Base-by-base conservation (phyloP, 2,888 invertebrate species). In the Hirtodrosophila trivittata region DNA sequence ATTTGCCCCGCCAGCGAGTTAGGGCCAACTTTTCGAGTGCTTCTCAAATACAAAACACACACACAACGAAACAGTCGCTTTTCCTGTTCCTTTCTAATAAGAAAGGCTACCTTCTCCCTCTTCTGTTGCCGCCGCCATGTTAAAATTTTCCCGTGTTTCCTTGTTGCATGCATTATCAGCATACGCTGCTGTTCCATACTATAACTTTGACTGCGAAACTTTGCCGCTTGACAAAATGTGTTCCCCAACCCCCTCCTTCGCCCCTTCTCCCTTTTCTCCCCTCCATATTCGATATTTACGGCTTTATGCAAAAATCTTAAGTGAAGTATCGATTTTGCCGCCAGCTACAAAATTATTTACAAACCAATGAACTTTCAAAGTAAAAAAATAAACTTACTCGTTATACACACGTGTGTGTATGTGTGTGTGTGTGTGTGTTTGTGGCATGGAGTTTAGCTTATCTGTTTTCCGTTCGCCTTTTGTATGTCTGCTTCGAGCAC, bases 251-350 rank as follows among this genome's bases (percentile, higher is more conserved):
- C 12, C n/a, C 12, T 14, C 30, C 13, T 12, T 10, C 14, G 25
- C 1, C 16, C 12, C 12, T 13, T 10, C 25, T 16, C 47, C 12
- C 9, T n/a, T n/a, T n/a, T n/a, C n/a, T n/a, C 32, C 33, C 7
- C 9, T 5, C 10, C 30, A n/a, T 16, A 26, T 39, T 33, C 33
- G 37, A 25, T 35, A 55, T 41, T 56, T 66, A 45, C 65, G 63
- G 55, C 64, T 80, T 58, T 77, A 85, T 82, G 78, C 83, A 82
- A 82, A 84, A 87, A 82, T 85, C 78, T 82, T 85, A 75, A 75
- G 66, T 66, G 67, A 82, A 82, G 83, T 87, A 82, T 82, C 86
- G 82, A 82, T 82, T 82, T 85, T 77, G 82, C 82, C 78, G 43
- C 35, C 33, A 73, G 82, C 82, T 67, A 68, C 35, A 75, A 72